A percentile compares a stretch with the other conserved stretches of the same genome.
Conservation (phyloP, 2,888 invertebrate species). For the Neocrepidodera transversa region DNA sequence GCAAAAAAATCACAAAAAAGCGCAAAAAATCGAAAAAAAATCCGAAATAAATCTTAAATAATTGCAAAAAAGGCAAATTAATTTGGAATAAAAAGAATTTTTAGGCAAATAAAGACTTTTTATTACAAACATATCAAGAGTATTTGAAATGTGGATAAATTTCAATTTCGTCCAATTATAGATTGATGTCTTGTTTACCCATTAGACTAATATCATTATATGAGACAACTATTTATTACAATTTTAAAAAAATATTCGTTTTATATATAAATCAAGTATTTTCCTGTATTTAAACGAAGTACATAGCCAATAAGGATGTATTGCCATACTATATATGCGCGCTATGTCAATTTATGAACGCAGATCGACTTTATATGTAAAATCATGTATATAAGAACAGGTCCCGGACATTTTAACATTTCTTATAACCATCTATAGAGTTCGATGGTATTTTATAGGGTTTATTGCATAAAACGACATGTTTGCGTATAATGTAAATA, state of each 20-base stretch:
- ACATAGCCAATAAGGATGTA: slow-evolving; percentile 29
- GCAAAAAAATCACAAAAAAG: too few species aligned
- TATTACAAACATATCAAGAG: too few species aligned
- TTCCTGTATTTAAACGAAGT: not conserved
- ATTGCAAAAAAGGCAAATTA: too few species aligned
- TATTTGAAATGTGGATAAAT: too few species aligned
- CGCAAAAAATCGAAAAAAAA: too few species aligned
- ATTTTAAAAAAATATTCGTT: not conserved
- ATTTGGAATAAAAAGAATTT: too few species aligned
- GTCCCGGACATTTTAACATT: slow-evolving; percentile 34
- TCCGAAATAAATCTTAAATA: too few species aligned
- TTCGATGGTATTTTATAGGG: slow-evolving; percentile 9
- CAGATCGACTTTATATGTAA: slow-evolving; percentile 37
- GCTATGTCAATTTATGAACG: slow-evolving; percentile 36
- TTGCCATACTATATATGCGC: slow-evolving; percentile 32
- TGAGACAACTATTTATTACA: too few species aligned
- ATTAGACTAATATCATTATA: too few species aligned
- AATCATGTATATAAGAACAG: slow-evolving; percentile 33
- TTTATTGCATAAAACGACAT: slow-evolving; percentile 16
- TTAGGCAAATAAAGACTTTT: too few species aligned
- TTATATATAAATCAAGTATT: not conserved
- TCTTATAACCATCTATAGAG: slow-evolving; percentile 33
- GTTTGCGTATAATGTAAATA: slow-evolving; percentile 10
- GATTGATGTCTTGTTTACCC: too few species aligned
- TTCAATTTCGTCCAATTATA: too few species aligned